Evolutionary conservation across 1,140 invertebrate genomes (phyloP), one percentile per base, ranked within the genome.

Genomic region (Temnothorax nylanderi): DNA sequence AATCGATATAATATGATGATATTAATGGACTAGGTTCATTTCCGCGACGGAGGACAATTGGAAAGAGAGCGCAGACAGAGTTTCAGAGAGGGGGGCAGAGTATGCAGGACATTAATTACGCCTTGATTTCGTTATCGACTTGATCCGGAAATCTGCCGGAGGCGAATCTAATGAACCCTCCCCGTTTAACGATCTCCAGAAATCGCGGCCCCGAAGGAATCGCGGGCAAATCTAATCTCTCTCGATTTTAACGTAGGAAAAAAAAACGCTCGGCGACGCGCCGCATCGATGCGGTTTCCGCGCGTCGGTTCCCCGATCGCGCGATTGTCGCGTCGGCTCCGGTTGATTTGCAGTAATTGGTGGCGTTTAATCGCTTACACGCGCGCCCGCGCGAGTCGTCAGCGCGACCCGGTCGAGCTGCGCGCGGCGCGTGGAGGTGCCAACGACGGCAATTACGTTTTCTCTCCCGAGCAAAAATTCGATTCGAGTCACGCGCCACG

Each of bases 321-420:
- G 32, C 65, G 69, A 47, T 74, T 44, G 32, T 75, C 44, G 69
- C 54, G 72, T 37, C 54, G 49, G 51, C 69, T 21, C 32, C 10
- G 6, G 37, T 71, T 60, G 69, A 84, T 75, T 84, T 75, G 58
- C 34, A 84, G 54, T 75, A 84, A 84, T 84, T 84, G 80, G 41
- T 60, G n/a, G 32, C 69, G 80, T 84, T 75, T 75, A 75, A 84
- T 84, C 80, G 69, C 65, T 47, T 72, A 41, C n/a, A 56, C 10
- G n/a, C 47, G 26, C 56, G 21, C n/a, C 5, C 60, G 60, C 26
- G 78, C 67, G 67, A 72, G 37, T 72, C 67, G 71, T 82, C 41
- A 21, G 16, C 80, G 7, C 44, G 44, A 13, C 2, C 8, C 49
- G 32, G 4, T 26, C 37, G 37, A 13, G 16, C 7, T 10, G 13